phyloP scores from a whole-genome alignment of 2,113 vertebrate genomes.

The Triplophysa dalaica region DNA sequence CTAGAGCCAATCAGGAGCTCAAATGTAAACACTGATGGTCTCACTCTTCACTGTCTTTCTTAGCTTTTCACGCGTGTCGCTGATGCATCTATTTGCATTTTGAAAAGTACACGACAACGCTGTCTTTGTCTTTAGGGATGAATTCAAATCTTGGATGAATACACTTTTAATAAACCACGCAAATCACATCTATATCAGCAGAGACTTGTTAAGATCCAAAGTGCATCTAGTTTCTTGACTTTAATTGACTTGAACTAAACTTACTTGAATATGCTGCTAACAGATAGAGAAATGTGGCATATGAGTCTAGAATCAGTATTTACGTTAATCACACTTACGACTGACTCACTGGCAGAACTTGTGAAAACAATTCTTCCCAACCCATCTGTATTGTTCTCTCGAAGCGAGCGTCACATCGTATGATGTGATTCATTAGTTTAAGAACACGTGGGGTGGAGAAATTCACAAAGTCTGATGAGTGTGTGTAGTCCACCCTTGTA shows the following conservation, averaged over 20 bases:
- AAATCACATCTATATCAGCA: no score
- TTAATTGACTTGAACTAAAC: no score
- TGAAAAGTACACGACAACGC: background rate
- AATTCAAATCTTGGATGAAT: background rate
- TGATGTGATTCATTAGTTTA: slow-evolving; percentile 58
- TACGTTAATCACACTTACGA: background rate
- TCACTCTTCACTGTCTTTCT: background rate
- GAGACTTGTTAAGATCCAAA: no score
- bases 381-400: slow-evolving; percentile 11
- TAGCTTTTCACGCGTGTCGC: background rate
- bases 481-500: slow-evolving; percentile 37
- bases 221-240: no score
- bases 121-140: background rate
- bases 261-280: no score
- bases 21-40: slow-evolving; percentile 60
- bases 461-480: slow-evolving; percentile 56
- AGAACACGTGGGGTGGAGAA: slow-evolving; percentile 52
- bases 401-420: slow-evolving; percentile 22
- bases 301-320: background rate
- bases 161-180: no score
- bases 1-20: slow-evolving; percentile 71
- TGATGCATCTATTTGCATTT: background rate
- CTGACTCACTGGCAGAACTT: background rate
- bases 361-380: slow-evolving; percentile 14
- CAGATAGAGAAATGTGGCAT: no score